Evolutionary conservation across 1,140 invertebrate genomes (phyloP).

Genomic region (roundworm (Caenorhabditis elegans)): WBcel235 BX284604.4:13066001-13066500

Average conservation of each 20-base stretch:
- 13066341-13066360: slow-evolving; percentile 31
- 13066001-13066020: neutral
- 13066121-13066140: slow-evolving; percentile 21
- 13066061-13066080: slow-evolving; percentile 11
- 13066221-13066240: neutral
- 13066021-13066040: neutral
- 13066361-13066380: slow-evolving; percentile 11
- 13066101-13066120: slow-evolving; percentile 38
- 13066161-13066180: slow-evolving; percentile 31
- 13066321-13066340: neutral
- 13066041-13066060: neutral
- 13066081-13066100: neutral
- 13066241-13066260: neutral
- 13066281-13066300: slow-evolving; percentile 37
- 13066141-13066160: neutral
- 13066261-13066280: slow-evolving; percentile 37
- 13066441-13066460: slow-evolving; percentile 30
- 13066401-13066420: slow-evolving; percentile 34
- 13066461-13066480: too few relatives aligned
- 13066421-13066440: slow-evolving; percentile 35
- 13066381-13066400: neutral
- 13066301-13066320: slow-evolving; percentile 6
- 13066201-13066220: neutral
- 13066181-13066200: slow-evolving; percentile 21
- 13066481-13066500: too few relatives aligned